Evolutionary conservation across 2,113 vertebrate species (phyloP), one percentile per base, ranked within the genome.

Genomic region (Tautogolabrus adspersus): DNA sequence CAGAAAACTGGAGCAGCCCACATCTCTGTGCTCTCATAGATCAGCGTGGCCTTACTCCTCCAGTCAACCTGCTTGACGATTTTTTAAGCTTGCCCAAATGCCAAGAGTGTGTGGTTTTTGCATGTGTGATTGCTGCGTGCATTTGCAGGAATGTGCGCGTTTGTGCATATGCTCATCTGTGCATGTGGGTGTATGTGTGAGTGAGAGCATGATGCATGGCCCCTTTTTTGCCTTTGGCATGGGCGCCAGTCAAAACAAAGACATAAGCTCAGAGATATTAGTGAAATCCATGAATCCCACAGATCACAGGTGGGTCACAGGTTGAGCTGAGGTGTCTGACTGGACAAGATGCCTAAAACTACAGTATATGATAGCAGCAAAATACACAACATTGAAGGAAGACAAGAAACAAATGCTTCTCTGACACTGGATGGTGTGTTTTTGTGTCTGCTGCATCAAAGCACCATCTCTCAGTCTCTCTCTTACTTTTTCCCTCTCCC

Each of bases 41-140:
- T 88, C 87, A 68, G 85, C 61, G 79, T 58, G 81, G 82, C 84
- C 88, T 91, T 92, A 92, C 91, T 93, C 89, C 88, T 92, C 86
- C 87, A 85, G 89, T 87, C 91, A 88, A 89, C 88, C 89, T 86
- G 81, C 80, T 84, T 86, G 81, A 82, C 74, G 75, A 85, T 90
- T 91, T 90, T 42, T 42, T 40, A 26, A 66, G 90, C 83, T 84
- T 68, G 42, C 63, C 76, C 71, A 69, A 86, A 91, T 77, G 75
- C 83, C 87, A 85, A 79, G 81, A 16, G 77, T 18, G 60, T 63
- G 86, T 60, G 89, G 65, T 79, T 83, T 26, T 82, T 57, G 77
- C 58, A 55, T 72, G 85, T 82, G 88, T 81, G 80, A 75, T 62
- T 16, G 64, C 10, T 8, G 60, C 19, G 64, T 6, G 79, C 40